phyloP scores from a whole-genome alignment of 1,140 invertebrate species.

The Ceratina australensis region DNA sequence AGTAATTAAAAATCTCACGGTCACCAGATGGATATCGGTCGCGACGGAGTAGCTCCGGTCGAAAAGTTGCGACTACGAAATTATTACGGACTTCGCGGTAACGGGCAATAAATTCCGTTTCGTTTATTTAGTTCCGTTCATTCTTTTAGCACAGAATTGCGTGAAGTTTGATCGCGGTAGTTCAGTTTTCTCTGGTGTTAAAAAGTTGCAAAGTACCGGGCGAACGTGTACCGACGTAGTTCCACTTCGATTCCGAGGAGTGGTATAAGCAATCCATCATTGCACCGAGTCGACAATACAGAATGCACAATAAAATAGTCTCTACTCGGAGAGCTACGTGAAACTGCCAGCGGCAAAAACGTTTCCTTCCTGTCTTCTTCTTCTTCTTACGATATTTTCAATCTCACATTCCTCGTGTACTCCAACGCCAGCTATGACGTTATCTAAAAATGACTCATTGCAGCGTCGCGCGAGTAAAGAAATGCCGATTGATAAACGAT shows the following conservation, averaged over 20 bases:
- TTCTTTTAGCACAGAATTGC: no score
- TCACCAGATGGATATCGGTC: no score
- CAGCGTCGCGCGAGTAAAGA: background rate
- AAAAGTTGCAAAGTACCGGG: background rate
- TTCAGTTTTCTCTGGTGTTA: background rate
- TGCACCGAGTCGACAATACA: background rate
- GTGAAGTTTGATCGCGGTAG: no score
- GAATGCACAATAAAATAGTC: background rate
- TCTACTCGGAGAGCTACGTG: no score
- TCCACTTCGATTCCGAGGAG: background rate
- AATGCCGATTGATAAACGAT: background rate
- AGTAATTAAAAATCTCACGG: no score
- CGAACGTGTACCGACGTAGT: no score
- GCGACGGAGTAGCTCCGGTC: no score
- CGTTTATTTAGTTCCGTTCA: no score
- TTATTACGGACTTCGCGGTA: no score
- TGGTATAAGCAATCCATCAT: background rate
- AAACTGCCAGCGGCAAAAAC: background rate
- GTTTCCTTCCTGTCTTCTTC: background rate
- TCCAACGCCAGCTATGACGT: background rate
- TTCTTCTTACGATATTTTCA: background rate
- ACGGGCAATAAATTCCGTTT: no score
- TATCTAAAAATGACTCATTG: constrained; percentile 3
- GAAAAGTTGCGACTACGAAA: no score
- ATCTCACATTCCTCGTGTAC: background rate